Conservation (phyloP, 2,888 invertebrate genomes). For the Aelia acuminata region DNA sequence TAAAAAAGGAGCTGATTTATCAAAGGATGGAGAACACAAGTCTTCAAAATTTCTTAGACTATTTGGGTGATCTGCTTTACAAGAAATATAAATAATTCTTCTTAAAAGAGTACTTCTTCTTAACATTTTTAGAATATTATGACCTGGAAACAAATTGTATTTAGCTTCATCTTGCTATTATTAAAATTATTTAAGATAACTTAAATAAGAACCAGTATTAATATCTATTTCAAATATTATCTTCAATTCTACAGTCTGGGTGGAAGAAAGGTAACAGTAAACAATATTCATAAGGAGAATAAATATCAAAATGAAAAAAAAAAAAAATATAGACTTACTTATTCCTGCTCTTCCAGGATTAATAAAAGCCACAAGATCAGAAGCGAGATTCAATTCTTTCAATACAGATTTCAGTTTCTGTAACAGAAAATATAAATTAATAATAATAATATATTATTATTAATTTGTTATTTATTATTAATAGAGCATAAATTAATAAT, state of each 20-base stretch:
- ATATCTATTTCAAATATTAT: not conserved
- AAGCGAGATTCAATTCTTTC: conserved; percentile 66
- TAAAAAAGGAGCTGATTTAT: conserved; percentile 85
- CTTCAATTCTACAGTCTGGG: not conserved
- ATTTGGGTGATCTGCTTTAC: conserved; percentile 83
- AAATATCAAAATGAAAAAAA: not conserved
- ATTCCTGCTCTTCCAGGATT: conserved; percentile 98
- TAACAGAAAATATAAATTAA: not conserved
- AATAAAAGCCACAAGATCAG: conserved; percentile 86
- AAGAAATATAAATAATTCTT: conserved; percentile 91
- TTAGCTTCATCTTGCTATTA: not conserved
- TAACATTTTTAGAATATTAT: conserved; percentile 73
- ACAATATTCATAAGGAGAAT: not conserved
- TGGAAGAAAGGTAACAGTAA: not conserved
- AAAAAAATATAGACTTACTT: conserved; percentile 77
- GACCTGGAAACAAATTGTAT: conserved; percentile 65
- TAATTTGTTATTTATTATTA: too few relatives aligned
- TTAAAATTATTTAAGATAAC: too few relatives aligned
- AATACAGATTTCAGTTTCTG: conserved; percentile 66
- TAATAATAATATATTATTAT: not conserved
- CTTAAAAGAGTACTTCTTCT: conserved; percentile 81
- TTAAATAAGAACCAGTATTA: too few relatives aligned
- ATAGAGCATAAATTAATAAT: too few relatives aligned
- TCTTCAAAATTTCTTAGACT: conserved; percentile 88
- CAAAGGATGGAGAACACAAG: conserved; percentile 84